Conservation (phyloP, 2,888 invertebrate species). For the Drosophila nr. fundita region DNA sequence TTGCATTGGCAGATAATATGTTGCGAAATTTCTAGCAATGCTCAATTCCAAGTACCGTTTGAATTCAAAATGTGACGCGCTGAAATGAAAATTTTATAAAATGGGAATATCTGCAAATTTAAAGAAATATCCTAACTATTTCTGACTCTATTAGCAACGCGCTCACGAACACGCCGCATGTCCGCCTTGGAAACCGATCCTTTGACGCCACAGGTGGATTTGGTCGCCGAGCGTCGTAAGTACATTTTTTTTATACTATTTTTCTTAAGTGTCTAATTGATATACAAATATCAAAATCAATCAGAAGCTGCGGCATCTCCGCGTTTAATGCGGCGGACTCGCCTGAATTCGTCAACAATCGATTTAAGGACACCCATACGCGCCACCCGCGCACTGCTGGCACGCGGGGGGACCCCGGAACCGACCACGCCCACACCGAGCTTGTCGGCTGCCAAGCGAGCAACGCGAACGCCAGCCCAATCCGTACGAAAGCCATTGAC, state of each 20-base stretch:
- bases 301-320: conserved; percentile 49
- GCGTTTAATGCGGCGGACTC: conserved; percentile 66
- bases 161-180: conserved; percentile 58
- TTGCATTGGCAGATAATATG: background rate
- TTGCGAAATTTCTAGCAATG: background rate
- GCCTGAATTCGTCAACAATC: conserved; percentile 51
- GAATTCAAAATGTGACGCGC: conserved; percentile 49
- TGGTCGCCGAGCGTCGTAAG: conserved; percentile 50
- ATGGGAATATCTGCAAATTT: background rate
- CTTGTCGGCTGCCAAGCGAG: conserved; percentile 46
- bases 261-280: background rate
- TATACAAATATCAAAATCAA: background rate
- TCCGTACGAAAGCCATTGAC: conserved; percentile 44
- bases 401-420: conserved; percentile 59
- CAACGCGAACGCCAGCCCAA: conserved; percentile 43
- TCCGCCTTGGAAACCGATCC: conserved; percentile 57
- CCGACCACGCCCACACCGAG: conserved; percentile 26
- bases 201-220: conserved; percentile 56
- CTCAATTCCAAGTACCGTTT: conserved; percentile 41
- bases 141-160: conserved; percentile 46
- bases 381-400: conserved; percentile 55
- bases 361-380: conserved; percentile 69
- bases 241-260: background rate
- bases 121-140: background rate
- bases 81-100: background rate